Evolutionary conservation across 2,797 vertebrate genomes (phyloP), one percentile per base, ranked within the genome.

Genomic region (Acestrorhynchus altus): DNA sequence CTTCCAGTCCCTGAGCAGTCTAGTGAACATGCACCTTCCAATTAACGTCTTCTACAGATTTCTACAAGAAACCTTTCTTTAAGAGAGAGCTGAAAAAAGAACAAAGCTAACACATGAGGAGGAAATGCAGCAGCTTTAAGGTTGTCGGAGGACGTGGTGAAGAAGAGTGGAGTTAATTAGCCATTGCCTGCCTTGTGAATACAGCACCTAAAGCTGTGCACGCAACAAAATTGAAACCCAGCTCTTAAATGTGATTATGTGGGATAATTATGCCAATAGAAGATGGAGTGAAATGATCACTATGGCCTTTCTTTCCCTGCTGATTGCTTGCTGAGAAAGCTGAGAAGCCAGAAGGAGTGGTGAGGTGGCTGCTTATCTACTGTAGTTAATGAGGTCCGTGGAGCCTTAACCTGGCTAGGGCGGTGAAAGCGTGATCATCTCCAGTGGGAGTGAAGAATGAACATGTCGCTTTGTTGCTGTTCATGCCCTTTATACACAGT

Each of bases 241-340:
- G 74, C 69, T 52, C 59, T 72, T 79, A 52, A 83, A 78, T 15
- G 47, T 46, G 82, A 83, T 89, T 81, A 83, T 77, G 52, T 65
- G 42, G 47, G 71, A 76, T 86, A 85, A 86, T 89, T 83, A 85
- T 56, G 71, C 49, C 22, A 72, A 77, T 79, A 72, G 79, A 51
- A 71, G 67, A 24, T 47, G 60, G 74, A 81, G 84, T 76, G 71
- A 78, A 57, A 79, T 77, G 76, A 78, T 83, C 81, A 81, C 56
- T 67, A 66, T 78, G 74, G 46, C 28, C 47, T 69, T 59, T n/a
- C 60, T 83, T 71, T 83, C 86, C 78, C 5, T 18, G 84, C 77
- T 46, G 85, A 84, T 64, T 40, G 44, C 56, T 44, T 73, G 47
- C 76, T 67, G 28, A 61, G 74, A 65, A 79, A 71, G 40, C 35